phyloP scores from a whole-genome alignment of 2,797 vertebrate genomes.

The Philypnodon macrostomus region DNA sequence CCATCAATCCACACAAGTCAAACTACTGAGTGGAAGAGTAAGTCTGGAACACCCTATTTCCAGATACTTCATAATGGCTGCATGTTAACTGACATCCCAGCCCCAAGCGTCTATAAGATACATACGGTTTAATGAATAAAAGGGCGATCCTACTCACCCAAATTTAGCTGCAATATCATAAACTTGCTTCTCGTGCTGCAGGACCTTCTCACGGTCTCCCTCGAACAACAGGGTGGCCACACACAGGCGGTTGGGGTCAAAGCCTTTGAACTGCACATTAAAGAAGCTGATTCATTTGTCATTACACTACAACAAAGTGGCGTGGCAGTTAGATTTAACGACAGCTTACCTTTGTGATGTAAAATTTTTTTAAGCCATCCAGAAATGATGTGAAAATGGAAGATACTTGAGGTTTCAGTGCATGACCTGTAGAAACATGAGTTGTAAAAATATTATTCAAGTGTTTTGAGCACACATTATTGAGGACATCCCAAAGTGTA shows the following conservation, averaged over 20 bases:
- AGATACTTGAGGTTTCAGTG: constrained; percentile 98
- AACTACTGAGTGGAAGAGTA: constrained; percentile 33
- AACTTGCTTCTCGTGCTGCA: constrained; percentile 98
- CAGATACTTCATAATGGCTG: constrained; percentile 15
- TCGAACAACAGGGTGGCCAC: constrained; percentile 97
- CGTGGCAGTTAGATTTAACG: not conserved
- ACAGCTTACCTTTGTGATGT: constrained; percentile 95
- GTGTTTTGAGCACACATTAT: constrained; percentile 35
- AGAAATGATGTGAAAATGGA: constrained; percentile 98
- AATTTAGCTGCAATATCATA: constrained; percentile 98
- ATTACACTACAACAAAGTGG: constrained; percentile 9
- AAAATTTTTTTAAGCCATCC: constrained; percentile 97
- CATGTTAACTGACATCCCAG: constrained; percentile 23
- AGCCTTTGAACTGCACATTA: constrained; percentile 92
- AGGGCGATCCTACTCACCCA: constrained; percentile 87
- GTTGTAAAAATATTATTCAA: constrained; percentile 23
- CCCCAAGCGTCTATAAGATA: not conserved
- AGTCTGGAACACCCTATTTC: constrained; percentile 33
- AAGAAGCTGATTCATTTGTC: constrained; percentile 19
- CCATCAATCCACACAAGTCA: constrained; percentile 68
- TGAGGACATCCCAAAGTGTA: constrained; percentile 51
- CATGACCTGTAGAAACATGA: constrained; percentile 84
- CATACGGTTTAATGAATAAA: too few species aligned
- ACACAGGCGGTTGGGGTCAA: constrained; percentile 89
- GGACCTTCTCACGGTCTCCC: constrained; percentile 92